Percentiles rank a stretch among this genome's conserved stretches.
These are phyloP conservation scores for Teinopalpus imperialis DNA, from an alignment of 2,888 invertebrate species.

Conservation along the genomic window DNA sequence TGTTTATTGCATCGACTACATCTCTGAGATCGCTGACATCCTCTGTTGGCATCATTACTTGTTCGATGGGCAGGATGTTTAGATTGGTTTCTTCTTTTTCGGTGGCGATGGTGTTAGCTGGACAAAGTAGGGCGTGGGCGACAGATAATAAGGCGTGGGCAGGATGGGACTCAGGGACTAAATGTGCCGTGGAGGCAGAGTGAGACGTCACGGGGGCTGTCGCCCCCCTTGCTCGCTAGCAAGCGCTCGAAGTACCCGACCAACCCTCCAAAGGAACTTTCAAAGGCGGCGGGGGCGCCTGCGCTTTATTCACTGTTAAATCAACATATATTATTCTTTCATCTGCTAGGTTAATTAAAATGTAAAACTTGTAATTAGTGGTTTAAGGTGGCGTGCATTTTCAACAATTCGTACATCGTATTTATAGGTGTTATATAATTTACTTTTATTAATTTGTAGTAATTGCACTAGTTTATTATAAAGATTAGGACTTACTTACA, in stretches of 20 bases:
- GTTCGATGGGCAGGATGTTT: conserved; percentile 51
- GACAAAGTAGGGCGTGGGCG: conserved; percentile 62
- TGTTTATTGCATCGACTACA: conserved; percentile 76
- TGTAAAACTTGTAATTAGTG: conserved; percentile 11
- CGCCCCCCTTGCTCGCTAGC: conserved; percentile 77
- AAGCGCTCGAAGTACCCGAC: conserved; percentile 78
- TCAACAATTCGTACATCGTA: no score
- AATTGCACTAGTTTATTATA: no score
- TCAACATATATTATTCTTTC: no score
- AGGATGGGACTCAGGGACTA: conserved; percentile 53
- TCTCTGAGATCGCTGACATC: conserved; percentile 70
- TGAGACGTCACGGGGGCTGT: conserved; percentile 39
- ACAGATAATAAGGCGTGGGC: conserved; percentile 59
- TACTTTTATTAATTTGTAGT: no score
- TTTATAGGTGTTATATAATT: no score
- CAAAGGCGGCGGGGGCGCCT: conserved; percentile 83
- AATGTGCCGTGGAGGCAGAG: conserved; percentile 38
- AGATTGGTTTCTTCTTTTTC: conserved; percentile 22
- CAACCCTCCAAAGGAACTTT: conserved; percentile 79
- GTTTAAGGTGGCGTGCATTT: conserved; percentile 11
- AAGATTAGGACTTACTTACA: background rate
- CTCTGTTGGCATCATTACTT: conserved; percentile 49
- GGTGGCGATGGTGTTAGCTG: conserved; percentile 52
- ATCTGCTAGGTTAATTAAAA: no score
- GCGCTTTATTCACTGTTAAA: conserved; percentile 78